These are phyloP conservation scores for Drosophila prostipennis DNA, from an alignment of 2,888 invertebrate species.

Conservation along the genomic window DNA sequence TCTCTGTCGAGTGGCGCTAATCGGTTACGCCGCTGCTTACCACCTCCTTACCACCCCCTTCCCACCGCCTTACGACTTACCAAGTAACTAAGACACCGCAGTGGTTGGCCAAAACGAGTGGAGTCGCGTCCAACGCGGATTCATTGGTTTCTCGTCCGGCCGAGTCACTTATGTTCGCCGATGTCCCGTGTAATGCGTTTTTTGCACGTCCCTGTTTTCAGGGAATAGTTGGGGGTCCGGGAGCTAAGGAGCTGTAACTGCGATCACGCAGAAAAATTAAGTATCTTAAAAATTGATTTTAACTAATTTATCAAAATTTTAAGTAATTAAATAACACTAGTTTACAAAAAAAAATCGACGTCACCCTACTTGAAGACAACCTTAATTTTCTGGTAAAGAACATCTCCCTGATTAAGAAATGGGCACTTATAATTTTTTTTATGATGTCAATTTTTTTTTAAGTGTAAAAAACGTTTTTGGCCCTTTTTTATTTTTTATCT, in stretches of 20 bases:
- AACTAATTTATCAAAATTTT: too few relatives aligned
- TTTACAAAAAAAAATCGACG: too few relatives aligned
- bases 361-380: too few relatives aligned
- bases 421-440: too few relatives aligned
- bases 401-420: too few relatives aligned
- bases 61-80: neutral
- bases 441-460: too few relatives aligned
- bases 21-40: constrained; percentile 55
- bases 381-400: too few relatives aligned
- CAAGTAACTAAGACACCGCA: neutral
- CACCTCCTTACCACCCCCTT: constrained; percentile 23
- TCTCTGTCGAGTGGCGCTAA: constrained; percentile 41
- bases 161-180: constrained; percentile 36
- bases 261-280: constrained; percentile 6
- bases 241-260: neutral
- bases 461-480: too few relatives aligned
- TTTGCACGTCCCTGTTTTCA: constrained; percentile 45
- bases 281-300: too few relatives aligned
- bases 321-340: too few relatives aligned
- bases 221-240: neutral
- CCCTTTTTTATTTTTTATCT: too few relatives aligned
- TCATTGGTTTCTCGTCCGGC: constrained; percentile 44
- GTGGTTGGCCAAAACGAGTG: constrained; percentile 19
- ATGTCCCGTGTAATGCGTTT: constrained; percentile 66
- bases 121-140: constrained; percentile 40